Percentiles rank a stretch among this genome's conserved stretches.
Conservation (phyloP, 1,140 invertebrate genomes). For the Paraescarpia echinospica region DNA sequence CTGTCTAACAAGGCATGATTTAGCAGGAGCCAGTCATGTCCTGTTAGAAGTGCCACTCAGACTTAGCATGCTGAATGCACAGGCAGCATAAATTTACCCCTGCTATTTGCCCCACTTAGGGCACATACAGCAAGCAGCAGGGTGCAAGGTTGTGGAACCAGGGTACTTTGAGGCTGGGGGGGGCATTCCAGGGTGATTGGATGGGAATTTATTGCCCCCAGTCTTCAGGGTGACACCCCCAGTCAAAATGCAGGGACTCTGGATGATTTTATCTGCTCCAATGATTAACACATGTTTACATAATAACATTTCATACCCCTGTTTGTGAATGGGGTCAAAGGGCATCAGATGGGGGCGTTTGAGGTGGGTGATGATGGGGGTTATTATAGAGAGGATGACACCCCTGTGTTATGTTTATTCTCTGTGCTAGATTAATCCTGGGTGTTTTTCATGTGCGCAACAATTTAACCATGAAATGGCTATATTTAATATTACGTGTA, state of each 20-base stretch:
- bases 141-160: not conserved
- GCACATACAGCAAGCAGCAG: not conserved
- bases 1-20: not conserved
- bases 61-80: not conserved
- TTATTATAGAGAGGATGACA: not conserved
- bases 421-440: too few relatives aligned
- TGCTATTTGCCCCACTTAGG: not conserved
- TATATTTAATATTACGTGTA: not conserved
- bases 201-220: not conserved
- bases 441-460: not conserved
- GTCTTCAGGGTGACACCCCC: not conserved
- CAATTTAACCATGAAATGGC: not conserved
- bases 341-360: not conserved
- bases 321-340: not conserved
- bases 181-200: not conserved
- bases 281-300: not conserved
- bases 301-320: not conserved
- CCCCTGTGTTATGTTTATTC: not conserved
- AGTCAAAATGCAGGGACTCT: not conserved
- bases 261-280: not conserved
- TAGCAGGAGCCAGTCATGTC: not conserved
- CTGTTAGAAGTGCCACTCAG: not conserved
- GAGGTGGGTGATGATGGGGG: not conserved
- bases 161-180: not conserved
- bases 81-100: not conserved